Conservation (phyloP, 92 coral and sea anemone genomes). For the Siderastrea siderea region DNA sequence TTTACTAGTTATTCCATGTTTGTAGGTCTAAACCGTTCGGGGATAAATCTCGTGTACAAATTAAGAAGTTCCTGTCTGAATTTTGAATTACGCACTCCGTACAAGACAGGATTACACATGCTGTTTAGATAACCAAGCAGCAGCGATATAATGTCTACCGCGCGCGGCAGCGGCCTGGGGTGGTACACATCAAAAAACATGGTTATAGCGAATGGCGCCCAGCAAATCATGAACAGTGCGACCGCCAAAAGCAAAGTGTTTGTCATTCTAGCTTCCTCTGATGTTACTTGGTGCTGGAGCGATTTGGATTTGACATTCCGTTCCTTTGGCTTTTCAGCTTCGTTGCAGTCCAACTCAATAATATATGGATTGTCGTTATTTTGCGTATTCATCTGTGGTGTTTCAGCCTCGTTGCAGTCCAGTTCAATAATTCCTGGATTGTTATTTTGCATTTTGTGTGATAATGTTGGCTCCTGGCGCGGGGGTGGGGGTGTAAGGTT, state of each 20-base stretch:
- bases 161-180: constrained; percentile 59
- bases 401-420: too few species aligned
- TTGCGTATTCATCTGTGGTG: background rate
- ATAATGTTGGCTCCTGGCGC: background rate
- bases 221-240: constrained; percentile 72
- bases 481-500: background rate
- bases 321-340: background rate
- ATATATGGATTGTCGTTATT: background rate
- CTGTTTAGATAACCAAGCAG: constrained; percentile 89
- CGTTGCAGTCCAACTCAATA: background rate
- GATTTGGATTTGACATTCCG: background rate
- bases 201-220: constrained; percentile 90
- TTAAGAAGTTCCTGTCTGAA: constrained; percentile 52
- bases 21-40: background rate
- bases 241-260: constrained; percentile 87
- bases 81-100: constrained; percentile 63
- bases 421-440: background rate
- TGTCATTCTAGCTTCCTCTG: constrained; percentile 75
- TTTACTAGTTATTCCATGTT: background rate
- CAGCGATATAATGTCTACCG: constrained; percentile 64
- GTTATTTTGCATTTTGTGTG: background rate
- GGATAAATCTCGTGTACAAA: background rate
- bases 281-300: background rate
- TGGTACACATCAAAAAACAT: constrained; percentile 82
- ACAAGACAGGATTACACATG: constrained; percentile 77